Evolutionary conservation across 2,888 invertebrate genomes (phyloP).

Genomic region (Elegia similella): DNA sequence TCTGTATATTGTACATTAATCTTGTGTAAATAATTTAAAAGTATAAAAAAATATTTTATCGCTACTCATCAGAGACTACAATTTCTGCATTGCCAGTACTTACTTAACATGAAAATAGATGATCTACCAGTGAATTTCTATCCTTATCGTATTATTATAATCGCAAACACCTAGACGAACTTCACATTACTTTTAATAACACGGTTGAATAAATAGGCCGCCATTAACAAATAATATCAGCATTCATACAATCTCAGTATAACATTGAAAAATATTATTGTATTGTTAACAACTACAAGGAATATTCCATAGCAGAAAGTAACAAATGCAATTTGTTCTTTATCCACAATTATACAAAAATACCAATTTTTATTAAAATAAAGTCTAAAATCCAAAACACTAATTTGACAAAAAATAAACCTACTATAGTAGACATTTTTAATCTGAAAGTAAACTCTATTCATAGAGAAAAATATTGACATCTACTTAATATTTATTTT

Average conservation of each 20-base stretch:
- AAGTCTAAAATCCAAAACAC: background rate
- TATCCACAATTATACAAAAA: slow-evolving; percentile 48
- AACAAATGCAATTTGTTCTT: slow-evolving; percentile 69
- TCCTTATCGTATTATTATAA: background rate
- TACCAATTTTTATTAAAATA: slow-evolving; percentile 31
- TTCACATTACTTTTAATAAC: slow-evolving; percentile 37
- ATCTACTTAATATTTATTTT: no score
- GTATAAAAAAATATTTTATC: background rate
- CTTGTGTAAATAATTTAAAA: background rate
- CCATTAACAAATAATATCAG: slow-evolving; percentile 32
- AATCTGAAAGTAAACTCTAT: no score
- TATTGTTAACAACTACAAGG: slow-evolving; percentile 39
- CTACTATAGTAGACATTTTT: no score
- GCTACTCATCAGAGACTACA: background rate
- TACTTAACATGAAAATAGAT: background rate
- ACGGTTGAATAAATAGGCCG: slow-evolving; percentile 52
- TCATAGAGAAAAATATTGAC: no score
- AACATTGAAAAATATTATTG: slow-evolving; percentile 55
- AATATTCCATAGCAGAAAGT: slow-evolving; percentile 42
- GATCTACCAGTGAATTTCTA: background rate
- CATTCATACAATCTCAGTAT: slow-evolving; percentile 34
- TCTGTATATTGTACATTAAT: no score
- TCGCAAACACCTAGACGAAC: slow-evolving; percentile 23
- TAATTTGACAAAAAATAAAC: slow-evolving; percentile 17
- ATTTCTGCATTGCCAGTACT: background rate